Conservation (phyloP, 2,888 invertebrate species). For the Xestia sexstrigata region DNA sequence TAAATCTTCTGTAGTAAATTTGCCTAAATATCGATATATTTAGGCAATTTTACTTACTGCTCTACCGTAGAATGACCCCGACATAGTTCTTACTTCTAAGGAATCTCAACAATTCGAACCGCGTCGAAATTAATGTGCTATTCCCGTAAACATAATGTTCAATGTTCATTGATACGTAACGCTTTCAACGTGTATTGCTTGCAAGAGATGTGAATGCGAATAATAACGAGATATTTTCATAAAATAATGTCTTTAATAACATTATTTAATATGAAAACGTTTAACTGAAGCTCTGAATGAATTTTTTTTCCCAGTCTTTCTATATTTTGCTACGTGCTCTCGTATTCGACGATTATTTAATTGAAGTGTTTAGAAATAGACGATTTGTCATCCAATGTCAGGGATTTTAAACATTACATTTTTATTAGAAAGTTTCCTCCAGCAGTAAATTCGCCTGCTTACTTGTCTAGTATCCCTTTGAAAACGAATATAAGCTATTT, state of each 20-base stretch:
- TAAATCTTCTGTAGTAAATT: too few species aligned
- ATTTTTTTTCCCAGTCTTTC: slow-evolving; percentile 22
- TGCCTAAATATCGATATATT: too few species aligned
- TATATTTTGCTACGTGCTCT: slow-evolving; percentile 7
- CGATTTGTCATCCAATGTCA: slow-evolving; percentile 7
- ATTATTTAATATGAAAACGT: slow-evolving; percentile 40
- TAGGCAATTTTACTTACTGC: too few species aligned
- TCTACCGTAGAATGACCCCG: neutral
- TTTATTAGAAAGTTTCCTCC: neutral
- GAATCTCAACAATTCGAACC: neutral
- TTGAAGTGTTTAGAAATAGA: slow-evolving; percentile 14
- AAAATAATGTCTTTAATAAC: slow-evolving; percentile 28
- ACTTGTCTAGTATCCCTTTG: too few species aligned
- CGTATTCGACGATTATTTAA: slow-evolving; percentile 18
- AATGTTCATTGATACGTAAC: slow-evolving; percentile 24
- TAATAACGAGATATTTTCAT: slow-evolving; percentile 7
- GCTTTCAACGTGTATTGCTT: slow-evolving; percentile 12
- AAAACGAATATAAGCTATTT: too few species aligned
- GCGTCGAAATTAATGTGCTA: neutral
- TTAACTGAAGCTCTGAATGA: slow-evolving; percentile 17
- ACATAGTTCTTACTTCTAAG: neutral
- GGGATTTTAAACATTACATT: neutral
- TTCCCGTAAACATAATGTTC: slow-evolving; percentile 14
- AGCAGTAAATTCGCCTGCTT: too few species aligned
- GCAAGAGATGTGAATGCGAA: neutral